Base-by-base conservation (phyloP, 2,797 vertebrate genomes). In the Arrhamphus sclerolepis region DNA sequence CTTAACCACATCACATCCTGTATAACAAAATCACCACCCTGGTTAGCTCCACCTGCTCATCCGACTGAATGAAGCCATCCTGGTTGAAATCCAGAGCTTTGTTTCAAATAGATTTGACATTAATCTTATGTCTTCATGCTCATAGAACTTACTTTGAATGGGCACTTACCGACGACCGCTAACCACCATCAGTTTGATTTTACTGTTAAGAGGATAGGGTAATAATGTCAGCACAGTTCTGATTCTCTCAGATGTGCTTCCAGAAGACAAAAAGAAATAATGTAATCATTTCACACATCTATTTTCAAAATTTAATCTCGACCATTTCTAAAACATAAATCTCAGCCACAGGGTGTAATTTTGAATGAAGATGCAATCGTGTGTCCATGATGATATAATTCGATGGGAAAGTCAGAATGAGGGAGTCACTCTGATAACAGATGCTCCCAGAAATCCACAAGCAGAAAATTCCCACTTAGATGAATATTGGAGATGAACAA, bases 361-460 rank as follows among this genome's bases (percentile, higher is more conserved):
- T 54, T 65, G 5, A 73, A 52, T 0, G 24, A 70, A 75, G 66
- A 73, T 39, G 53, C 62, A 29, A 43, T 54, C 62, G 52, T 7
- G 61, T 67, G 24, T 66, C 51, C 28, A 2, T 62, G 66, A 53
- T 77, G 60, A 52, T 82, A 76, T 80, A 28, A 85, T 85, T 73
- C 66, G 82, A 83, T 72, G 50, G 68, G 42, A 49, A 86, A 62
- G 65, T 56, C 48, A 5, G 56, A 34, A 40, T 57, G 42, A 29
- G 29, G 61, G 58, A 39, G 21, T 38, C 66, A 55, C 41, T 74
- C 24, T 62, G 73, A 73, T 72, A 81, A 68, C 72, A 86, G 72
- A 86, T 74, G 74, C 78, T 82, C 51, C 52, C 18, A 62, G 56
- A 75, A 78, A 75, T 63, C 70, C 46, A 67, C 62, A 58, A 21